These are phyloP conservation scores for Drosophila mulleri DNA, from an alignment of 2,888 invertebrate genomes.

Conservation along the genomic window DNA sequence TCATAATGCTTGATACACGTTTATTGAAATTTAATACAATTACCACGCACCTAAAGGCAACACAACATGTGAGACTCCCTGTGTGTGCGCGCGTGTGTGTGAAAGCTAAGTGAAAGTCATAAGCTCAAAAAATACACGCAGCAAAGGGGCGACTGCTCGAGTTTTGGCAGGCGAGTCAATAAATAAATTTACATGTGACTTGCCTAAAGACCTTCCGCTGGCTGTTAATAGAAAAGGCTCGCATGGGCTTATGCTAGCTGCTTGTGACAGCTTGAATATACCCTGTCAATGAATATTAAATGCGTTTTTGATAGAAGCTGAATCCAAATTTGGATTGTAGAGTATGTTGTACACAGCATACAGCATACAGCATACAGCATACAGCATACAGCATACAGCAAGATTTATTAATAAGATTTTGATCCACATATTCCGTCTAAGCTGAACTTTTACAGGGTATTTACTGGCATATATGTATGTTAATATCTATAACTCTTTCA, in stretches of 20 bases:
- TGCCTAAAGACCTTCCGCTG: conserved; percentile 17
- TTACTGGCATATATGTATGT: too few species aligned
- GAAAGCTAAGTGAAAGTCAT: conserved; percentile 58
- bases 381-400: too few species aligned
- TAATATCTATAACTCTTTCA: too few species aligned
- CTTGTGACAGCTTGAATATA: neutral
- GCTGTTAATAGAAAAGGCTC: conserved; percentile 2
- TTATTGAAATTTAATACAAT: conserved; percentile 79
- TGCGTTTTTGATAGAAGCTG: too few species aligned
- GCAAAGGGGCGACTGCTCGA: conserved; percentile 17
- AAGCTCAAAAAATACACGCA: conserved; percentile 49
- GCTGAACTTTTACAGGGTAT: neutral
- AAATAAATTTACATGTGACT: conserved; percentile 70
- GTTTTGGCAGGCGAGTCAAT: conserved; percentile 68
- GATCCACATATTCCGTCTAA: neutral
- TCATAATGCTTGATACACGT: conserved; percentile 47
- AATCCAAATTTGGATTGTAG: too few species aligned
- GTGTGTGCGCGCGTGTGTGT: conserved; percentile 8
- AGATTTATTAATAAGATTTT: too few species aligned
- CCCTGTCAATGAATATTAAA: neutral
- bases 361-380: too few species aligned
- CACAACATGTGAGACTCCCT: neutral
- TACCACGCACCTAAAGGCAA: conserved; percentile 43
- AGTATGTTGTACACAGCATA: too few species aligned
- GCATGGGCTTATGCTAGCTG: neutral